A percentile compares a stretch with the other conserved stretches of the same genome.
These are phyloP conservation scores for Diarsia dahlii DNA, from an alignment of 2,888 invertebrate species.

Conservation along the genomic window DNA sequence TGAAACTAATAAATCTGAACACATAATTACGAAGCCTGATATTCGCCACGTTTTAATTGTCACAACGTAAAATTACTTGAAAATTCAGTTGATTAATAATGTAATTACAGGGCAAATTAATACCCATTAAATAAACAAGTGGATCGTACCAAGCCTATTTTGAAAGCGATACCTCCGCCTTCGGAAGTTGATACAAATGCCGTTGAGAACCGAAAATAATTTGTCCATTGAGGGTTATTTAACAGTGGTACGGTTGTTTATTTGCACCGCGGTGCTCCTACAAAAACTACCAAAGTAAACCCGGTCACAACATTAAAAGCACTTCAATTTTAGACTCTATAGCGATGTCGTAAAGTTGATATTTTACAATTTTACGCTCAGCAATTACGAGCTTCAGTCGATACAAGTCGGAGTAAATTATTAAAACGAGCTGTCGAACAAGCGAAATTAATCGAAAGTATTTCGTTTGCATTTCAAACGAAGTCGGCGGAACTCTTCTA, in stretches of 20 bases:
- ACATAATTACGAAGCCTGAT: conserved; percentile 33
- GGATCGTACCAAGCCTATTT: conserved; percentile 66
- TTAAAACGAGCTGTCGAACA: conserved; percentile 84
- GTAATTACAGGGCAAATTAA: conserved; percentile 71
- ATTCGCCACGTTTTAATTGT: conserved; percentile 48
- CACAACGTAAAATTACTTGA: conserved; percentile 53
- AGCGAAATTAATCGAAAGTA: conserved; percentile 85
- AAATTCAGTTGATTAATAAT: conserved; percentile 65
- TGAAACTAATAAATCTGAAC: conserved; percentile 31
- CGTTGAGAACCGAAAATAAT: conserved; percentile 76
- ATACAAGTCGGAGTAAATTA: conserved; percentile 79
- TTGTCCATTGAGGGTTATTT: conserved; percentile 81
- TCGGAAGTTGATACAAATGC: conserved; percentile 73
- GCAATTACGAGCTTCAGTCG: conserved; percentile 70
- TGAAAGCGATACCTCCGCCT: conserved; percentile 66
- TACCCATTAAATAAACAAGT: conserved; percentile 72
- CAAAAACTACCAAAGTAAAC: conserved; percentile 70
- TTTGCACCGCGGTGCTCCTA: conserved; percentile 75
- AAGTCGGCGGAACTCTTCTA: conserved; percentile 69
- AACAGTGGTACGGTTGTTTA: conserved; percentile 79
- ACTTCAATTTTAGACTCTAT: conserved; percentile 69
- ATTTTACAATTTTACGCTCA: conserved; percentile 62
- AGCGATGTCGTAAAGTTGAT: conserved; percentile 65
- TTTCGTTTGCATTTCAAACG: conserved; percentile 81
- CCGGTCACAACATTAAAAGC: conserved; percentile 63